Conservation (phyloP, 2,113 vertebrate species). For the Conger conger region DNA sequence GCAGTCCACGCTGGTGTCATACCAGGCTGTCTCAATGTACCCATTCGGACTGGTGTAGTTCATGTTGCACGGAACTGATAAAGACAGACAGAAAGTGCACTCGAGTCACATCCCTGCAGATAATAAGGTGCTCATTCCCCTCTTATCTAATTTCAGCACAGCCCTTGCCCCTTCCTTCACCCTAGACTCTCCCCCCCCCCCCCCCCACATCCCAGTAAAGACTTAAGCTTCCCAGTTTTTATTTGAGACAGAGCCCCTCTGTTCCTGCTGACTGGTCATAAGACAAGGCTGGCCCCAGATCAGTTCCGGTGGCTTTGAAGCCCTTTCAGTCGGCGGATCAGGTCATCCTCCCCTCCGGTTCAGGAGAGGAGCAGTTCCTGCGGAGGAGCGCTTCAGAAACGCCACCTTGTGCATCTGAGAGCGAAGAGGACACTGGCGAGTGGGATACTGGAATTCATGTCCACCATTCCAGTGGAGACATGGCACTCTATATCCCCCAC, state of each 20-base stretch:
- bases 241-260: neutral
- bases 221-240: conserved; percentile 41
- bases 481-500: too few relatives aligned
- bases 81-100: neutral
- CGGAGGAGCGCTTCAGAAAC: neutral
- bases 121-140: neutral
- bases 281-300: neutral
- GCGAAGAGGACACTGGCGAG: too few relatives aligned
- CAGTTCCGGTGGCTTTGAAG: conserved; percentile 17
- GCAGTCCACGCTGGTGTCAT: conserved; percentile 78
- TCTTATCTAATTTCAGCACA: conserved; percentile 19
- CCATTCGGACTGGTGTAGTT: conserved; percentile 84
- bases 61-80: conserved; percentile 77
- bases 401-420: too few relatives aligned
- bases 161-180: neutral
- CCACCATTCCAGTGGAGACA: neutral
- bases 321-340: neutral
- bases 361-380: neutral
- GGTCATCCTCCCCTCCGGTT: neutral
- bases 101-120: conserved; percentile 12
- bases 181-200: neutral
- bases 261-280: neutral
- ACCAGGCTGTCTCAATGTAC: conserved; percentile 77
- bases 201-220: conserved; percentile 22
- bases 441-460: too few relatives aligned